A percentile compares a stretch with the other conserved stretches of the same genome.
Evolutionary conservation across 2,888 invertebrate species (phyloP).

Genomic region (Hydropsyche betteni): DNA sequence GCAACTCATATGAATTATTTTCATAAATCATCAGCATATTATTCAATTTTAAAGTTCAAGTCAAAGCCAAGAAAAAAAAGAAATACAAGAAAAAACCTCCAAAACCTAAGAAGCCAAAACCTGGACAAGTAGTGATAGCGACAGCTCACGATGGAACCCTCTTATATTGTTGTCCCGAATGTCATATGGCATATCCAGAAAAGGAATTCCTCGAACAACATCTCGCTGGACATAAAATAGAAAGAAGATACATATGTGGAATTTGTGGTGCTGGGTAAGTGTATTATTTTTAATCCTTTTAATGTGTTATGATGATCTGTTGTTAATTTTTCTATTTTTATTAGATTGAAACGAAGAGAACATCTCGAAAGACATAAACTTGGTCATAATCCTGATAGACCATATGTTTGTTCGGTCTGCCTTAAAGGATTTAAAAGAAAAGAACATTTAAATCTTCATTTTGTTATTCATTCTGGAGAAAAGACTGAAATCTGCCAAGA

Average conservation of each 20-base stretch:
- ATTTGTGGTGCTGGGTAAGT: conserved; percentile 77
- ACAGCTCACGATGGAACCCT: conserved; percentile 78
- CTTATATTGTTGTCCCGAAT: conserved; percentile 82
- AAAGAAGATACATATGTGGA: conserved; percentile 79
- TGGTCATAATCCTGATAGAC: conserved; percentile 82
- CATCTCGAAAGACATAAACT: conserved; percentile 81
- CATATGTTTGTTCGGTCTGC: conserved; percentile 80
- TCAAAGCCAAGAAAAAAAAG: conserved; percentile 74
- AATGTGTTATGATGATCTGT: not conserved
- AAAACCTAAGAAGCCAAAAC: conserved; percentile 81
- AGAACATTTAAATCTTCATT: conserved; percentile 84
- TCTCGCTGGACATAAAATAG: conserved; percentile 80
- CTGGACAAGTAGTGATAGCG: conserved; percentile 80
- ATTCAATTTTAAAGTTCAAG: conserved; percentile 42
- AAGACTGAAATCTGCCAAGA: conserved; percentile 82
- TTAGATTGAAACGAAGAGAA: conserved; percentile 76
- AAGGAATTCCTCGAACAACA: conserved; percentile 82
- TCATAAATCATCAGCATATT: too few species aligned
- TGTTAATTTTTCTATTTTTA: too few species aligned
- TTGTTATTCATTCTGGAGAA: conserved; percentile 85
- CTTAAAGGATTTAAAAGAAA: conserved; percentile 83
- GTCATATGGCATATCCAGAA: conserved; percentile 83
- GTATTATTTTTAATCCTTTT: not conserved
- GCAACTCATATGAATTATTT: too few species aligned
- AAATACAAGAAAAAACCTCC: conserved; percentile 83